Conservation (phyloP, 2,888 invertebrate species). For the Boloria euphrosyne region DNA sequence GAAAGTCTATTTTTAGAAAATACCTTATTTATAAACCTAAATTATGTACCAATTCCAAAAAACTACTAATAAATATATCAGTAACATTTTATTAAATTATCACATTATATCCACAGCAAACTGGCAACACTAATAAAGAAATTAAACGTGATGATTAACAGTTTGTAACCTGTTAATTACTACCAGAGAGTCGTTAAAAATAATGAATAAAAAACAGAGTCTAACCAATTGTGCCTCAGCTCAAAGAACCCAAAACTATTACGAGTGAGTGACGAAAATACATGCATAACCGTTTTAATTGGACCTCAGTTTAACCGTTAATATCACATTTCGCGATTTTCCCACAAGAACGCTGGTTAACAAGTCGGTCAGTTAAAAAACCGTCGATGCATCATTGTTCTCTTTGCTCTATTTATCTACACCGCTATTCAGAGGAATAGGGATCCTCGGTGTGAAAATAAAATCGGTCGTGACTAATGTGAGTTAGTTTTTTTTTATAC, state of each 20-base stretch:
- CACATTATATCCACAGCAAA: too few relatives aligned
- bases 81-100: too few relatives aligned
- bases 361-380: slow-evolving; percentile 44
- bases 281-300: slow-evolving; percentile 13
- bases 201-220: too few relatives aligned
- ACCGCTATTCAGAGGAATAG: slow-evolving; percentile 51
- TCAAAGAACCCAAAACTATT: neutral
- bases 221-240: neutral
- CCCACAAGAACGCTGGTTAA: slow-evolving; percentile 43
- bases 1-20: too few relatives aligned
- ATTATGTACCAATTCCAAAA: too few relatives aligned
- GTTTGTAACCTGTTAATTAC: too few relatives aligned
- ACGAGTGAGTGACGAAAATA: slow-evolving; percentile 6
- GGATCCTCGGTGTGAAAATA: slow-evolving; percentile 22
- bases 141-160: too few relatives aligned
- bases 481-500: too few relatives aligned
- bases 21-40: too few relatives aligned
- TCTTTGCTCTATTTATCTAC: slow-evolving; percentile 69
- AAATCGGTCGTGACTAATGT: slow-evolving; percentile 22
- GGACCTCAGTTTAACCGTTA: slow-evolving; percentile 32
- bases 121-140: too few relatives aligned
- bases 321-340: slow-evolving; percentile 40
- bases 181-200: too few relatives aligned
- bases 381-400: slow-evolving; percentile 70
- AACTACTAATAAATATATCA: too few relatives aligned